Conservation (phyloP, 2,888 invertebrate species). For the Molorchus minor region DNA sequence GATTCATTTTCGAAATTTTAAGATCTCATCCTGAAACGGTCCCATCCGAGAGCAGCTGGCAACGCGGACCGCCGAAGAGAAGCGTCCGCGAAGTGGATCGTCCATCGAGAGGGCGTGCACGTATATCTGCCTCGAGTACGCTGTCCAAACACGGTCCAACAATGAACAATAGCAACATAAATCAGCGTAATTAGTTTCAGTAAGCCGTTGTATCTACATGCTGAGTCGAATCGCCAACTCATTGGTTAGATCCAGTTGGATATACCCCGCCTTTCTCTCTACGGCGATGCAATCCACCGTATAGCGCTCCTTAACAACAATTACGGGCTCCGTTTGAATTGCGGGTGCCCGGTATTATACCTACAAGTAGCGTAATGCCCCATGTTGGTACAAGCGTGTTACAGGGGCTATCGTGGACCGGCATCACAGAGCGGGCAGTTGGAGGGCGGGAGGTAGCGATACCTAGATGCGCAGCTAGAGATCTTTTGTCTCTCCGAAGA, state of each 20-base stretch:
- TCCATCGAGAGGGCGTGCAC: conserved; percentile 58
- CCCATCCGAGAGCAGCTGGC: too few species aligned
- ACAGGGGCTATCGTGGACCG: conserved; percentile 39
- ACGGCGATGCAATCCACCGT: conserved; percentile 23
- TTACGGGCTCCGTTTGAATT: conserved; percentile 31
- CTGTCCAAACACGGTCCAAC: conserved; percentile 71
- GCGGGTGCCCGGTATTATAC: conserved; percentile 27
- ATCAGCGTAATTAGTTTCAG: conserved; percentile 92
- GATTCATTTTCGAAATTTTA: too few species aligned
- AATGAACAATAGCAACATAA: conserved; percentile 94
- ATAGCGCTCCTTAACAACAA: conserved; percentile 30
- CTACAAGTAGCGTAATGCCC: conserved; percentile 39
- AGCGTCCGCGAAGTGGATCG: conserved; percentile 19
- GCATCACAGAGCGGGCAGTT: conserved; percentile 29
- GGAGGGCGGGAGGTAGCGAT: not conserved
- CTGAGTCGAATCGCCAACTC: conserved; percentile 69
- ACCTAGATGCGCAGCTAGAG: conserved; percentile 6
- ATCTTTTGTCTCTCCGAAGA: too few species aligned
- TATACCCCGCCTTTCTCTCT: conserved; percentile 68
- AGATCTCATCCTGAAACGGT: too few species aligned
- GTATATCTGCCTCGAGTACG: conserved; percentile 56
- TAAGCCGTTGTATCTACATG: conserved; percentile 65
- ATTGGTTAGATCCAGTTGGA: conserved; percentile 69
- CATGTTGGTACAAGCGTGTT: conserved; percentile 44
- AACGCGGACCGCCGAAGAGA: too few species aligned